Evolutionary conservation across 2,797 vertebrate species (phyloP).

Genomic region (Eidolon dupreanum): DNA sequence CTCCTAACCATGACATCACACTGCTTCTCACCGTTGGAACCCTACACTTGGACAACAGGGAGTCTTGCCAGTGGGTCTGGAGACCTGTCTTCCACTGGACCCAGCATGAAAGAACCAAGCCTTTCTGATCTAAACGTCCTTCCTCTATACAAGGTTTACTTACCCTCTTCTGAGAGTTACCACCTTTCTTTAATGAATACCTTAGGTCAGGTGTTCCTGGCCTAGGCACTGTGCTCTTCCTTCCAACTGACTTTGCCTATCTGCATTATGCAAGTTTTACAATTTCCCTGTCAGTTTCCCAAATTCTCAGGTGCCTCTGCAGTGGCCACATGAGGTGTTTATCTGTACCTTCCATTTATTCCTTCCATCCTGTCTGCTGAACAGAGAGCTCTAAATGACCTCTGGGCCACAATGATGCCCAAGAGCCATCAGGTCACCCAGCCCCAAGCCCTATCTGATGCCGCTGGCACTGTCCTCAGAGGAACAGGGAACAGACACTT

Average conservation of each 20-base stretch:
- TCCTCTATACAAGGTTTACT: background rate
- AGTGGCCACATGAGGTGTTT: rapidly evolving
- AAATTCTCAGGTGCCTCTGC: background rate
- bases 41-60: background rate
- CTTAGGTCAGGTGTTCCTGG: background rate
- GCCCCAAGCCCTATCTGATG: constrained; percentile 33
- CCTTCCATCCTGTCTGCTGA: background rate
- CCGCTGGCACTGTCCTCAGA: background rate
- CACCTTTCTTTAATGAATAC: background rate
- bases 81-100: background rate
- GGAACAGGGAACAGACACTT: constrained; percentile 42
- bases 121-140: background rate
- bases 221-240: background rate
- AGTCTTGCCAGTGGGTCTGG: background rate
- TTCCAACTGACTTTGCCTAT: background rate
- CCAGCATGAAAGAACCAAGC: rapidly evolving
- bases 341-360: background rate
- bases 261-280: background rate
- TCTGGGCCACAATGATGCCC: background rate
- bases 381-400: constrained; percentile 6
- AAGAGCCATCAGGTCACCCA: background rate
- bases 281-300: background rate
- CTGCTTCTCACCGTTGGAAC: background rate
- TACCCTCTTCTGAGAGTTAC: background rate
- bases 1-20: background rate